Percentiles rank a stretch among this genome's conserved stretches.
Evolutionary conservation across 1,140 invertebrate genomes (phyloP).

Genomic region (Tenebrio molitor): DNA sequence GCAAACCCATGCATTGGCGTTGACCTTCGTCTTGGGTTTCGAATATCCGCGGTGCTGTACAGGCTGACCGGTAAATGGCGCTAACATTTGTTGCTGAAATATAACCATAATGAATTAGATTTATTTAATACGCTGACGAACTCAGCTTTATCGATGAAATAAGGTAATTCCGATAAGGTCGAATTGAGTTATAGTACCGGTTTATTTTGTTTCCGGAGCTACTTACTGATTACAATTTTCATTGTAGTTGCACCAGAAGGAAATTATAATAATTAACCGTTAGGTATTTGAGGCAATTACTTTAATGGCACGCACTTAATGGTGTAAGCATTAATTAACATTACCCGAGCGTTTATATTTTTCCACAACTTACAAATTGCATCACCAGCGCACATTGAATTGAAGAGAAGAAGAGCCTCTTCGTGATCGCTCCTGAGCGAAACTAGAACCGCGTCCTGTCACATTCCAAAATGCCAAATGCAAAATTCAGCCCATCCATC

Average conservation of each 20-base stretch:
- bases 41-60: too few species aligned
- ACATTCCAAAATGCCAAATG: background rate
- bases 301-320: background rate
- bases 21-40: too few species aligned
- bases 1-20: too few species aligned
- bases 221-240: background rate
- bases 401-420: background rate
- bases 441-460: background rate
- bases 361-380: conserved; percentile 11
- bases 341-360: too few species aligned
- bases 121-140: too few species aligned
- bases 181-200: too few species aligned
- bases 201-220: too few species aligned
- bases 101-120: too few species aligned
- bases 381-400: background rate
- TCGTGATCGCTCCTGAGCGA: background rate
- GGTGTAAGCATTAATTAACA: background rate
- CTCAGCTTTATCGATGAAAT: too few species aligned
- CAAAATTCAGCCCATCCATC: conserved; percentile 6
- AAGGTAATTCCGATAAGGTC: too few species aligned
- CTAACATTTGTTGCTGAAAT: too few species aligned
- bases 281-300: conserved; percentile 17
- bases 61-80: too few species aligned
- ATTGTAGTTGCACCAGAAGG: background rate
- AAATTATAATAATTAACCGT: conserved; percentile 35